Percentiles rank a stretch among this genome's conserved stretches.
Evolutionary conservation across 2,113 vertebrate species (phyloP).

Genomic region (Rhinolophus ferrumequinum): DNA sequence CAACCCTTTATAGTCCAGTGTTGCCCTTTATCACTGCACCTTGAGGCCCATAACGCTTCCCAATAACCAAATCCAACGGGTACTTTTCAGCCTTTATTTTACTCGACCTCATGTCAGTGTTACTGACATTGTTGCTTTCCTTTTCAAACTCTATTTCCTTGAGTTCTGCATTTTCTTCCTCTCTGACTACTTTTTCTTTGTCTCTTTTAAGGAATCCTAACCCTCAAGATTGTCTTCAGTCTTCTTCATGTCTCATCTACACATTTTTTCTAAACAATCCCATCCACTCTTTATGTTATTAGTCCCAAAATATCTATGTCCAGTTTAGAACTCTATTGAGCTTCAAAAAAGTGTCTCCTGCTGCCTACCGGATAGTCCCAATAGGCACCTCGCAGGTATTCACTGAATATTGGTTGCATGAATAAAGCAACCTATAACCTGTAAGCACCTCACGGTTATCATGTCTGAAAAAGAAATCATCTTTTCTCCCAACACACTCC

Average conservation of each 20-base stretch:
- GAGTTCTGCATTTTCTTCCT: conserved; percentile 24
- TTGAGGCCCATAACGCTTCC: background rate
- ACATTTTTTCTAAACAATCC: background rate
- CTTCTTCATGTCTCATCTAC: background rate
- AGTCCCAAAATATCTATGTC: background rate
- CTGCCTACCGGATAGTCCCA: background rate
- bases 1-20: background rate
- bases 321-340: background rate
- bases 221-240: background rate
- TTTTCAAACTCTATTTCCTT: conserved; percentile 25
- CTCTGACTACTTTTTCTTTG: background rate
- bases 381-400: background rate
- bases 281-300: background rate
- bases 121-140: background rate
- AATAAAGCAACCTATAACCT: background rate
- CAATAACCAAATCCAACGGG: background rate
- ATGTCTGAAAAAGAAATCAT: background rate
- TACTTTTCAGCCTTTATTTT: background rate
- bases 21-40: background rate
- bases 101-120: background rate
- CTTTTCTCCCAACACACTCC: background rate
- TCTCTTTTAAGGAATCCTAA: background rate
- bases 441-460: background rate
- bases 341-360: background rate
- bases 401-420: conserved; percentile 5